A percentile compares a stretch with the other conserved stretches of the same genome.
phyloP scores from a whole-genome alignment of 2,113 vertebrate species.

The Ageneiosus marmoratus region DNA sequence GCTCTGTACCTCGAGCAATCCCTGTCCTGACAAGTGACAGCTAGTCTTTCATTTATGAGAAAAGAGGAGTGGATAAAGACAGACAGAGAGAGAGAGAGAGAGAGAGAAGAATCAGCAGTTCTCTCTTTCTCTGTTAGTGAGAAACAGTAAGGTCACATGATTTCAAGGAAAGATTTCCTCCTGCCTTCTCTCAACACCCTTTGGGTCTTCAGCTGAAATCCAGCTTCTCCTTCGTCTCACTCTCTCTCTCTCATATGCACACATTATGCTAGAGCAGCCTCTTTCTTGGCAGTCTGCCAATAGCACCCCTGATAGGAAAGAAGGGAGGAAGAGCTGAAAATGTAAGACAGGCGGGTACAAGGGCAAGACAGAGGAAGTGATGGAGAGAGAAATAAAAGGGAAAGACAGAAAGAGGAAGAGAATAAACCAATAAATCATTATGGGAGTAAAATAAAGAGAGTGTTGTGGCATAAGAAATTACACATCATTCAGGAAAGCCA shows the following conservation, averaged over 20 bases:
- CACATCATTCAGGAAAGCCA: slow-evolving; percentile 9
- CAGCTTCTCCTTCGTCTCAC: slow-evolving; percentile 37
- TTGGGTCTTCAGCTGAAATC: slow-evolving; percentile 34
- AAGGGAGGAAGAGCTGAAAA: not conserved
- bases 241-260: slow-evolving; percentile 28
- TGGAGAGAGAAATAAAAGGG: not conserved
- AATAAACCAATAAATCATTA: not conserved
- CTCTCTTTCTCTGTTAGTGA: slow-evolving; percentile 18
- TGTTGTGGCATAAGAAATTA: not conserved
- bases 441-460: not conserved
- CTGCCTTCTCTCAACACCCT: slow-evolving; percentile 47
- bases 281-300: slow-evolving; percentile 60
- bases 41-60: not conserved
- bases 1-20: not conserved
- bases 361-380: not conserved
- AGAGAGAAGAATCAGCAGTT: slow-evolving; percentile 31
- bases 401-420: not conserved
- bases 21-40: not conserved
- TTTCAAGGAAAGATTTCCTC: slow-evolving; percentile 70
- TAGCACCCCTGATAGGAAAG: slow-evolving; percentile 39
- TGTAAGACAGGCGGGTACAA: slow-evolving; percentile 2
- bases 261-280: slow-evolving; percentile 53
- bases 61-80: slow-evolving; percentile 17
- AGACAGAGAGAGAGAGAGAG: slow-evolving; percentile 15
- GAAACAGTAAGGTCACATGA: slow-evolving; percentile 64